Evolutionary conservation across 2,797 vertebrate species (phyloP), one percentile per base, ranked within the genome.

Genomic region (Pseudochirops corinnae): DNA sequence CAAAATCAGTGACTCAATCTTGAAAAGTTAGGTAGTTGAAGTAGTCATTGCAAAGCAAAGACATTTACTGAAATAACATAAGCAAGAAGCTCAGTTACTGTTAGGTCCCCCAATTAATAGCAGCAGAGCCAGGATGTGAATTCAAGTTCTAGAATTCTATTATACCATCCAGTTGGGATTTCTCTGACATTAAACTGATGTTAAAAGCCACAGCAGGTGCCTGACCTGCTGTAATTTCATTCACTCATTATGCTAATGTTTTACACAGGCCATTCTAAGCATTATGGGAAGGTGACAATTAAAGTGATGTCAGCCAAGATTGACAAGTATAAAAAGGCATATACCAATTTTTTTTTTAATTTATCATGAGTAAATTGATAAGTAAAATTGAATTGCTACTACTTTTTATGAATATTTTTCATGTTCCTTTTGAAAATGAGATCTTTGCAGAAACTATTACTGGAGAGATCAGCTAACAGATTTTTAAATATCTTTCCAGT

Each of bases 401-500:
- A 95, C 58, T 92, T 55, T 93, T 95, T 91, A 92, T 90, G 58
- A 95, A 96, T 92, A 95, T 94, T 93, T 98, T 96, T 67, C 96
- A 97, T 57, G 55, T 4, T 28, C 93, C 92, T 92, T 29, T 52
- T 97, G 96, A 92, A 97, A 97, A 96, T 96, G 57, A 95, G 90
- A 96, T 95, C 62, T 90, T 97, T 94, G 56, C 39, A 93, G 57
- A 96, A 96, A 97, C 56, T 14, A 95, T 95, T 96, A 31, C 92
- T 91, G 96, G 93, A 91, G 95, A 93, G 60, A 96, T 97, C 93
- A 95, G 52, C 24, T 21, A 95, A 95, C 95, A 95, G 14, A 9
- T 94, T 96, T 97, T 95, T 95, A 97, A 96, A 95, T 96, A 96
- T 60, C 95, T 55, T 93, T 96, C 94, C 53, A 74, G 90, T 90